Base-by-base conservation (phyloP, 2,888 invertebrate species). In the Eueremaeus valkanovi region DNA sequence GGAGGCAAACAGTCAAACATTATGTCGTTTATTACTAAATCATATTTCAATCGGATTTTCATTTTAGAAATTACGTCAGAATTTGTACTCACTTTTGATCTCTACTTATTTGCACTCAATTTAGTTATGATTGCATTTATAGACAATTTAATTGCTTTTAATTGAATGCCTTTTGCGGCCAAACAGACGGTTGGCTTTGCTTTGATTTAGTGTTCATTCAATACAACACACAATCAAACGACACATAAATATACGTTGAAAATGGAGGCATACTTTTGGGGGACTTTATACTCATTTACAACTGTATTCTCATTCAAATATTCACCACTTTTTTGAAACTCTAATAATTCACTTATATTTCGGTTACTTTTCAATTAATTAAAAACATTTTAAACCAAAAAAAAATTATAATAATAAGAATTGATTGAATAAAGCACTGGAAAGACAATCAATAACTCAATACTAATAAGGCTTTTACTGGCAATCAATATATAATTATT, bases 61-160 rank as follows among this genome's bases (percentile, higher is more conserved):
- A 51, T 51, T 51, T 66, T 40, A 66, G 36, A 66, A 66, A 40
- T 66, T 66, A 40, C 66, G 66, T 40, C 66, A 66, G 21, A 40
- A 66, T 16, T 36, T 66, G 31, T 36, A 66, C 36, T 66, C 40
- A 66, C 66, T 36, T 66, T 66, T 55, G 24, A 6, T 16, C 13
- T 55, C n/a, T n/a, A n/a, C n/a, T n/a, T 9, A 51, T 6, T 51
- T 13, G 6, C 8, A 21, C 21, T 55, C 13, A 24, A 9, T 55
- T 55, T 55, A 24, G 1, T 21, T 16, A 21, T 45, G 45, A 45
- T 45, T 27, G 13, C 55, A 55, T 11, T 55, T 21, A 55, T 21
- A 27, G n/a, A n/a, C n/a, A n/a, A n/a, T n/a, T n/a, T n/a, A n/a
- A n/a, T n/a, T n/a, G n/a, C n/a, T n/a, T n/a, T n/a, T n/a, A n/a